Percentiles rank a stretch among this genome's conserved stretches.
phyloP scores from a whole-genome alignment of 2,888 invertebrate species.

The Latrodectus elegans region DNA sequence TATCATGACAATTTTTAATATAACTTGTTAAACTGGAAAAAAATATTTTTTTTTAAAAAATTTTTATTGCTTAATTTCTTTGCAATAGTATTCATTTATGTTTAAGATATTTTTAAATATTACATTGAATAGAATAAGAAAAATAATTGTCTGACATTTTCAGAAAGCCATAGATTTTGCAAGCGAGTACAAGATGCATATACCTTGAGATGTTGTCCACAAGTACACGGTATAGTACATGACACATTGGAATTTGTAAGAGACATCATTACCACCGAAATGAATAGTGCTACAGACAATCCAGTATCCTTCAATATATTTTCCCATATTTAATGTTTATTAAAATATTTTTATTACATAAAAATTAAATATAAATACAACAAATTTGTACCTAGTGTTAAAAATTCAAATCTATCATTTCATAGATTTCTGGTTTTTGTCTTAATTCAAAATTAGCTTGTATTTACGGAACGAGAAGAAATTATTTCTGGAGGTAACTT shows the following conservation, averaged over 20 bases:
- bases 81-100: too few relatives aligned
- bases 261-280: slow-evolving; percentile 79
- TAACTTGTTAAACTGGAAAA: too few relatives aligned
- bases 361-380: too few relatives aligned
- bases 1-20: too few relatives aligned
- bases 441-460: slow-evolving; percentile 77
- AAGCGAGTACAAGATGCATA: slow-evolving; percentile 82
- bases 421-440: background rate
- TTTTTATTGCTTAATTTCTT: too few relatives aligned
- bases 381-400: too few relatives aligned
- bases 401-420: too few relatives aligned
- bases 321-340: background rate
- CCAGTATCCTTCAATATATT: slow-evolving; percentile 76
- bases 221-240: slow-evolving; percentile 81
- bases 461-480: slow-evolving; percentile 79
- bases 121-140: too few relatives aligned
- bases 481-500: slow-evolving; percentile 83
- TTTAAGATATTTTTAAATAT: too few relatives aligned
- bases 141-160: slow-evolving; percentile 34
- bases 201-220: slow-evolving; percentile 81
- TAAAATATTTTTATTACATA: too few relatives aligned
- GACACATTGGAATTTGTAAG: slow-evolving; percentile 81
- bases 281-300: slow-evolving; percentile 83
- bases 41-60: too few relatives aligned
- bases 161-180: slow-evolving; percentile 81